A percentile compares a stretch with the other conserved stretches of the same genome.
phyloP scores from a whole-genome alignment of 2,113 vertebrate species.

The Xiphias gladius region DNA sequence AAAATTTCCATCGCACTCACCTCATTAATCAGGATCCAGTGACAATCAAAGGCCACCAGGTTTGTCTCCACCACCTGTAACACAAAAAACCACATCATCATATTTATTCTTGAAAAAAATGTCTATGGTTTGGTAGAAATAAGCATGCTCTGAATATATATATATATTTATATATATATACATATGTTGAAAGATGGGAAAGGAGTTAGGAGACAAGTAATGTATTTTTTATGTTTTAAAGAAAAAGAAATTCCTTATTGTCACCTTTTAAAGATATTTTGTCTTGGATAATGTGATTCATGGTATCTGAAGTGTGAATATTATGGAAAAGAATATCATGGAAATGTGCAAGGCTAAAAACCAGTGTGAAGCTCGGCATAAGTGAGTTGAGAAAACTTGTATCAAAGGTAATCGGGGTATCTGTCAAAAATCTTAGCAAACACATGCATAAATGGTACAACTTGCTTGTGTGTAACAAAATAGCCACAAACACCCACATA shows the following conservation, averaged over 20 bases:
- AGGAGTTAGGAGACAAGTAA: neutral
- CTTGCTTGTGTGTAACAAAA: constrained; percentile 15
- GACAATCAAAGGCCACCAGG: constrained; percentile 98
- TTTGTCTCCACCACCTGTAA: constrained; percentile 98
- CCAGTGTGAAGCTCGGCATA: constrained; percentile 14
- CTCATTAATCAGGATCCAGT: constrained; percentile 99
- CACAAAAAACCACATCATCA: constrained; percentile 76
- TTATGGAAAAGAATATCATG: constrained; percentile 48
- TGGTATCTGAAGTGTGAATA: constrained; percentile 23
- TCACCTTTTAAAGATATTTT: neutral
- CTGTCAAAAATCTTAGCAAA: constrained; percentile 53
- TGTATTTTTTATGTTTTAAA: neutral
- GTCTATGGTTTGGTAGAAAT: neutral
- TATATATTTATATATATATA: no score
- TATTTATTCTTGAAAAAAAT: constrained; percentile 6
- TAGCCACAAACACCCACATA: neutral
- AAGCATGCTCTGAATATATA: neutral
- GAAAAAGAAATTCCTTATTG: neutral
- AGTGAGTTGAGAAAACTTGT: constrained; percentile 28
- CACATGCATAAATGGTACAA: constrained; percentile 35
- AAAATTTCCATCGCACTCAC: constrained; percentile 82
- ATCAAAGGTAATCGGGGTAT: constrained; percentile 53
- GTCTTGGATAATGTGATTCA: constrained; percentile 7
- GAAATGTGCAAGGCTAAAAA: constrained; percentile 37
- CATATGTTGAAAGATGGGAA: neutral